A percentile compares a stretch with the other conserved stretches of the same genome.
These are phyloP conservation scores for Poecilobothrus nobilitatus DNA, from an alignment of 2,888 invertebrate species.

Conservation along the genomic window DNA sequence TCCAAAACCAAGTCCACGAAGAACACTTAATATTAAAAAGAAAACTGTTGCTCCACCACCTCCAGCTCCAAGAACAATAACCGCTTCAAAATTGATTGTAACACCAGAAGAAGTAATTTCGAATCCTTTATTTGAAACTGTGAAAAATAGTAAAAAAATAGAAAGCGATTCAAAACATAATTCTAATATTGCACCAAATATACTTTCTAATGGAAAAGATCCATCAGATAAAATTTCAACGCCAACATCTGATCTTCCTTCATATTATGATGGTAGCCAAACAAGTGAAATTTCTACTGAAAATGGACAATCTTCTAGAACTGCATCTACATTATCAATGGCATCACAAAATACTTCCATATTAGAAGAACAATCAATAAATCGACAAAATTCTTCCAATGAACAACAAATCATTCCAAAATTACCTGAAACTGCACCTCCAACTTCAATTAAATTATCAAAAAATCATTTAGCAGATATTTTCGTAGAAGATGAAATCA, in stretches of 20 bases:
- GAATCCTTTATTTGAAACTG: neutral
- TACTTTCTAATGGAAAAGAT: neutral
- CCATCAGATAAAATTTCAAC: neutral
- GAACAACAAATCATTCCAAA: slow-evolving; percentile 22
- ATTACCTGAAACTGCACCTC: slow-evolving; percentile 18
- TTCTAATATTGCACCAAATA: neutral
- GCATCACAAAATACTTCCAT: neutral
- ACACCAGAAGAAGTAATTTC: slow-evolving; percentile 24
- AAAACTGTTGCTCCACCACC: slow-evolving; percentile 37
- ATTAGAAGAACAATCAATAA: neutral
- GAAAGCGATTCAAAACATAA: neutral
- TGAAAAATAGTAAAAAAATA: neutral
- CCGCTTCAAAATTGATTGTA: slow-evolving; percentile 24
- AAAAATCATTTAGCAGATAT: slow-evolving; percentile 19
- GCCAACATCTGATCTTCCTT: slow-evolving; percentile 14
- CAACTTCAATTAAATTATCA: slow-evolving; percentile 20
- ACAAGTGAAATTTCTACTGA: slow-evolving; percentile 17
- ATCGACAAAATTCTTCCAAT: slow-evolving; percentile 13
- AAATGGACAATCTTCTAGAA: neutral
- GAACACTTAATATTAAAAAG: slow-evolving; percentile 31
- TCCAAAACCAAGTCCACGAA: slow-evolving; percentile 41
- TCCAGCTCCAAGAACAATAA: slow-evolving; percentile 33
- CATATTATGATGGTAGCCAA: slow-evolving; percentile 14
- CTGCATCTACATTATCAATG: neutral
- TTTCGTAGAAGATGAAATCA: slow-evolving; percentile 22